phyloP scores from a whole-genome alignment of 2,113 vertebrate species.

The Lichenostomus cassidix region DNA sequence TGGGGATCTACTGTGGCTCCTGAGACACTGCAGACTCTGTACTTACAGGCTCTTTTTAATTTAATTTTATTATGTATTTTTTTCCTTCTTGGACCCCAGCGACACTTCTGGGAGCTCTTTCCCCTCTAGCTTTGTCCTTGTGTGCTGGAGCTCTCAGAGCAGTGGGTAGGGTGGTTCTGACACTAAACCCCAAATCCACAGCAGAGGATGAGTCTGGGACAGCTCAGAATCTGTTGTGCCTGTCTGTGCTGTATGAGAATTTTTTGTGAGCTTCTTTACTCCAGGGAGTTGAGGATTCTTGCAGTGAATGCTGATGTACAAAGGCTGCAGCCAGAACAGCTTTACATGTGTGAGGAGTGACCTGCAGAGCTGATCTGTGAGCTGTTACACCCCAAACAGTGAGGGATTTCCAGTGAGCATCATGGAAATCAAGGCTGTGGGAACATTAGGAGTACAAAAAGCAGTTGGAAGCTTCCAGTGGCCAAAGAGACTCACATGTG shows the following conservation, averaged over 20 bases:
- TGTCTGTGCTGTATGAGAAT: not conserved
- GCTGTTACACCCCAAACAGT: not conserved
- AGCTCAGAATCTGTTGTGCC: rapidly evolving
- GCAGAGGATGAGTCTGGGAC: not conserved
- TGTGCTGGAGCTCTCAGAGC: not conserved
- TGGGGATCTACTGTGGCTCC: not conserved
- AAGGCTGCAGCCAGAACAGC: not conserved
- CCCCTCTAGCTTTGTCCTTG: not conserved
- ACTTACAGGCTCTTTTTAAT: not conserved
- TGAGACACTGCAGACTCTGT: not conserved
- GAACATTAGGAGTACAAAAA: not conserved
- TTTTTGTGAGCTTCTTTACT: not conserved
- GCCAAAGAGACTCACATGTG: rapidly evolving
- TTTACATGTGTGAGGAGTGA: not conserved
- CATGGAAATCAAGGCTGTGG: not conserved
- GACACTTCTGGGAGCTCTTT: not conserved
- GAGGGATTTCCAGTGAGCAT: not conserved
- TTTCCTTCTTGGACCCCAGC: not conserved
- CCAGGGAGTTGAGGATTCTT: not conserved
- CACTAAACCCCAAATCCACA: rapidly evolving
- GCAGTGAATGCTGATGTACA: not conserved
- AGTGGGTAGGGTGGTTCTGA: not conserved
- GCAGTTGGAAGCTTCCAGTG: not conserved
- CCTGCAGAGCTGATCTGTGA: not conserved
- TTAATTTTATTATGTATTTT: not conserved